phyloP scores from a whole-genome alignment of 2,797 vertebrate species.

The Clarias fuscus region DNA sequence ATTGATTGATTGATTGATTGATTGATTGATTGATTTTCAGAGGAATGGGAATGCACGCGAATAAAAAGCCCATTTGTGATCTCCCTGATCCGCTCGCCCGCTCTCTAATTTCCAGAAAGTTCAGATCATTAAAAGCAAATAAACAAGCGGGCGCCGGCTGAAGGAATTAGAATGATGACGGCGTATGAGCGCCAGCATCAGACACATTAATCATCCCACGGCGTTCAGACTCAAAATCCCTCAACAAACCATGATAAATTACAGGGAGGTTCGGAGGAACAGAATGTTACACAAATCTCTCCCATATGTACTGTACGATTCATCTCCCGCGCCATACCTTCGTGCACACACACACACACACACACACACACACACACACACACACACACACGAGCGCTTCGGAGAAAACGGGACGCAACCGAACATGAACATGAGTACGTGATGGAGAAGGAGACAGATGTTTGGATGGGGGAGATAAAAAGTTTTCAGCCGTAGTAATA shows the following conservation, averaged over 20 bases:
- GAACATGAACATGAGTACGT: no score
- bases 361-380: no score
- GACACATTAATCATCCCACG: slow-evolving; percentile 59
- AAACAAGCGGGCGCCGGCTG: slow-evolving; percentile 48
- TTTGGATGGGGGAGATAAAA: no score
- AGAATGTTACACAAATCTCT: slow-evolving; percentile 49
- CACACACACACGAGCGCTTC: no score
- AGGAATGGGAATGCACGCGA: not conserved
- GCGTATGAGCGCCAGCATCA: slow-evolving; percentile 54
- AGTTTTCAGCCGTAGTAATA: no score
- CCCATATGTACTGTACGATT: slow-evolving; percentile 43
- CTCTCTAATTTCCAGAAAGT: slow-evolving; percentile 46
- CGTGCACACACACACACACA: slow-evolving; percentile 10
- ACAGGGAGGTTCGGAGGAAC: slow-evolving; percentile 41
- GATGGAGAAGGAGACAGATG: no score
- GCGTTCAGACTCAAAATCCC: slow-evolving; percentile 56
- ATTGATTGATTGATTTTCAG: not conserved
- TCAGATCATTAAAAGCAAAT: slow-evolving; percentile 54
- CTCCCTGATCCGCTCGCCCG: slow-evolving; percentile 30
- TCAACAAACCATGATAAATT: slow-evolving; percentile 62
- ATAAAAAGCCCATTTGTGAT: slow-evolving; percentile 31
- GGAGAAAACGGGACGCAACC: no score
- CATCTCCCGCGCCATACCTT: slow-evolving; percentile 26
- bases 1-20: not conserved
- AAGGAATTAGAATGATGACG: slow-evolving; percentile 53